These are phyloP conservation scores for Strongylocentrotus purpuratus DNA, from an alignment of 35 echinoderm and acorn worm genomes.

Conservation along the genomic window DNA sequence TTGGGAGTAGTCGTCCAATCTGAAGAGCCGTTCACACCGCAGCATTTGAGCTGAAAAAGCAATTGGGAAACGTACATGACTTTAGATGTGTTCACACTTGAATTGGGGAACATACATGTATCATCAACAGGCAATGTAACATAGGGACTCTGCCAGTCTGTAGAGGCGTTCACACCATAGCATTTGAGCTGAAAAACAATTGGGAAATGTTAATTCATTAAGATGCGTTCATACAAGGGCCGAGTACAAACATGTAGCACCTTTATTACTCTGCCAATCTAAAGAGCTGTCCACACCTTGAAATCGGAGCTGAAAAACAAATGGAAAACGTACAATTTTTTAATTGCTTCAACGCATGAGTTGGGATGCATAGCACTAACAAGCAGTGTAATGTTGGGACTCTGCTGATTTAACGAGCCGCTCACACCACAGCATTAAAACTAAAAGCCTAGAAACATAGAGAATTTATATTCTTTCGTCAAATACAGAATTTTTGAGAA, in stretches of 20 bases:
- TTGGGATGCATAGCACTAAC: neutral
- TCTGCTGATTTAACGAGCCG: slow-evolving; percentile 1
- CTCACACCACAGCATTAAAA: slow-evolving; percentile 54
- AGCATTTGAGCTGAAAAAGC: slow-evolving; percentile 49
- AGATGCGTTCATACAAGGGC: no score
- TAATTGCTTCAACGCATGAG: neutral
- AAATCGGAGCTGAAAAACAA: no score
- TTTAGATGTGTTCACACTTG: neutral
- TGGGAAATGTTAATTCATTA: neutral
- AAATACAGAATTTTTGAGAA: neutral
- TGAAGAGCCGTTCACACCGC: slow-evolving; percentile 22
- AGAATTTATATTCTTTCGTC: neutral
- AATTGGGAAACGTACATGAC: neutral
- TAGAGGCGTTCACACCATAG: slow-evolving; percentile 36
- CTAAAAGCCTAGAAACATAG: neutral
- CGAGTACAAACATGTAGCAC: no score
- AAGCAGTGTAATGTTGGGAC: neutral
- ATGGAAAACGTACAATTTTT: neutral
- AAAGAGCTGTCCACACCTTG: no score
- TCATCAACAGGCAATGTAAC: slow-evolving; percentile 11
- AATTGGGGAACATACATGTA: neutral
- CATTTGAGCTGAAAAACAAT: slow-evolving; percentile 47
- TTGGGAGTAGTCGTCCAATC: slow-evolving; percentile 10
- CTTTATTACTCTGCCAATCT: no score
- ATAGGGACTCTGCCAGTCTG: slow-evolving; percentile 19